Conservation (phyloP, 1,140 invertebrate species). For the Eriocheir sinensis region DNA sequence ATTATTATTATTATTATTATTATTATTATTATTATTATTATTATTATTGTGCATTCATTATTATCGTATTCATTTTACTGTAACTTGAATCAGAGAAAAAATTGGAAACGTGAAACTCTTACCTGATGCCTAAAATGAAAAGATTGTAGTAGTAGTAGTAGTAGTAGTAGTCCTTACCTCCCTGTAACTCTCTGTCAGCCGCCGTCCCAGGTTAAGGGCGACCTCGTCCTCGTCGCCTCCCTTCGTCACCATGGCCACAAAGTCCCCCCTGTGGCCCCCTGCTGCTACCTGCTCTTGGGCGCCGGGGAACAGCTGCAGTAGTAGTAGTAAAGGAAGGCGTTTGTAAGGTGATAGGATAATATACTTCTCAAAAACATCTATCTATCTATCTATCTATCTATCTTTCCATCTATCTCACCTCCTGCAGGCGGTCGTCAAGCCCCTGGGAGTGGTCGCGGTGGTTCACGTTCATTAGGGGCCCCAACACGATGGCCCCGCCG, state of each 20-base stretch:
- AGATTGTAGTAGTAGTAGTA: too few relatives aligned
- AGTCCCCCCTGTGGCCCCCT: background rate
- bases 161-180: conserved; percentile 9
- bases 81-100: too few relatives aligned
- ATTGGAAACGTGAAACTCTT: too few relatives aligned
- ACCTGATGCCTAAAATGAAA: too few relatives aligned
- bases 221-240: background rate
- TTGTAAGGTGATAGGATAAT: too few relatives aligned
- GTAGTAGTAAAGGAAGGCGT: too few relatives aligned
- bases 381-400: too few relatives aligned
- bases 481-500: background rate
- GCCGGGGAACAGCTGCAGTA: background rate
- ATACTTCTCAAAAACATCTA: too few relatives aligned
- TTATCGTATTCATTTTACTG: too few relatives aligned
- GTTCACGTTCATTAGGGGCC: background rate
- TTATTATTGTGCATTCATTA: too few relatives aligned
- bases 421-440: background rate
- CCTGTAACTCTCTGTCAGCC: background rate
- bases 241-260: background rate
- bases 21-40: conserved; percentile 4
- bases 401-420: background rate
- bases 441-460: background rate
- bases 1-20: background rate
- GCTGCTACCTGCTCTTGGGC: background rate
- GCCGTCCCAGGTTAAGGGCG: background rate